Evolutionary conservation across 1,140 invertebrate species (phyloP).

Genomic region (Cataglyphis hispanica): DNA sequence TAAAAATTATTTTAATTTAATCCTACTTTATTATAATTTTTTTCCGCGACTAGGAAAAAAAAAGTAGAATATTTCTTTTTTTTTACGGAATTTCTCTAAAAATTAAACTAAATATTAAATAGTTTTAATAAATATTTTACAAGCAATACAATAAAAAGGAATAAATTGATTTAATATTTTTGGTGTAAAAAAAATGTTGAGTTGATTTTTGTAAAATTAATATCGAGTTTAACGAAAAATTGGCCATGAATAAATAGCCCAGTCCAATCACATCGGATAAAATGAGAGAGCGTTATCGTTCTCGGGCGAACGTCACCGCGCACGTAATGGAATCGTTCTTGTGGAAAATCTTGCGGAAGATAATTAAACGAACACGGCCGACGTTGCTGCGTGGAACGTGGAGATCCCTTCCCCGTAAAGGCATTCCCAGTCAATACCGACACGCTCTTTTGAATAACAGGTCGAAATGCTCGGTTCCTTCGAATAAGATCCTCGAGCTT

Average conservation of each 20-base stretch:
- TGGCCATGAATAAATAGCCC: conserved; percentile 36
- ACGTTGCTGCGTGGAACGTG: neutral
- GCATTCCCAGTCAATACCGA: conserved; percentile 39
- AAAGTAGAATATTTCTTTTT: neutral
- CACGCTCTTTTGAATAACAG: neutral
- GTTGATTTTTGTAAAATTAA: conserved; percentile 5
- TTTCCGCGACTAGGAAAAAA: neutral
- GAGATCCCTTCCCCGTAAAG: conserved; percentile 1
- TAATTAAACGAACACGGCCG: conserved; percentile 54
- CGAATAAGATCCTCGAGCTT: conserved; percentile 19
- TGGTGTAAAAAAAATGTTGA: neutral
- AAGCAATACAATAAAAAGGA: neutral
- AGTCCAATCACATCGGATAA: conserved; percentile 26
- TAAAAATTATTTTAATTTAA: conserved; percentile 8
- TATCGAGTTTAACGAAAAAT: conserved; percentile 31
- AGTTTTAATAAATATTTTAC: neutral
- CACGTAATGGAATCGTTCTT: conserved; percentile 51
- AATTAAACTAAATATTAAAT: neutral
- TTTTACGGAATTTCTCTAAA: no score
- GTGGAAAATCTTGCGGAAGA: conserved; percentile 38
- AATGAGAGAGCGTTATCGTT: conserved; percentile 3
- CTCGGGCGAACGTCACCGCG: conserved; percentile 15
- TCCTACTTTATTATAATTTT: neutral
- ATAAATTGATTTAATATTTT: neutral
- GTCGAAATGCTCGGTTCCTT: conserved; percentile 10